These are phyloP conservation scores for Rissa tridactyla DNA, from an alignment of 2,113 vertebrate species.

Conservation along the genomic window DNA sequence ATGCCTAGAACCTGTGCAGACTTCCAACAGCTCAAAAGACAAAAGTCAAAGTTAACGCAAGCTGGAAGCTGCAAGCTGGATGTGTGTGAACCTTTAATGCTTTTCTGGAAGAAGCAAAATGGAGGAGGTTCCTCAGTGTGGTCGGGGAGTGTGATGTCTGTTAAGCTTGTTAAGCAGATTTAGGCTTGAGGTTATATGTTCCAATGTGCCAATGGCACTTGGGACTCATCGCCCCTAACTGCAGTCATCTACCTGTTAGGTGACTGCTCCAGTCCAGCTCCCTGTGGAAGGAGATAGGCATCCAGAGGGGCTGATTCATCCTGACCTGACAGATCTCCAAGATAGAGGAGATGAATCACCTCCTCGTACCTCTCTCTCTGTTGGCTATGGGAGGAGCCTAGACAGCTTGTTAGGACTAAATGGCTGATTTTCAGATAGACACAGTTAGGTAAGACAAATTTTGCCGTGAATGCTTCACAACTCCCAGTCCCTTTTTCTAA, in stretches of 20 bases:
- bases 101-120: neutral
- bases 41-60: neutral
- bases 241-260: neutral
- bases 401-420: slow-evolving; percentile 12
- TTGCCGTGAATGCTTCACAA: neutral
- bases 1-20: neutral
- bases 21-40: neutral
- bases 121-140: neutral
- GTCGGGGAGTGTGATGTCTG: neutral
- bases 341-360: slow-evolving; percentile 43
- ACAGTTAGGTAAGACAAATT: slow-evolving; percentile 10
- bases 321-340: slow-evolving; percentile 59
- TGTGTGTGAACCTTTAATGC: neutral
- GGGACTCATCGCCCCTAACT: neutral
- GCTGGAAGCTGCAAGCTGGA: neutral
- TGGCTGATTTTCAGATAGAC: slow-evolving; percentile 44
- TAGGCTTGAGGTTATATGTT: slow-evolving; percentile 22
- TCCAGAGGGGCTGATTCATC: slow-evolving; percentile 54
- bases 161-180: slow-evolving; percentile 39
- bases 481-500: neutral
- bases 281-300: neutral
- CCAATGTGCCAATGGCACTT: slow-evolving; percentile 6
- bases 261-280: neutral
- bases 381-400: slow-evolving; percentile 28
- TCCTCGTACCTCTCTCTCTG: neutral